Conservation (phyloP, 2,797 vertebrate genomes). For the Antrozous pallidus region DNA sequence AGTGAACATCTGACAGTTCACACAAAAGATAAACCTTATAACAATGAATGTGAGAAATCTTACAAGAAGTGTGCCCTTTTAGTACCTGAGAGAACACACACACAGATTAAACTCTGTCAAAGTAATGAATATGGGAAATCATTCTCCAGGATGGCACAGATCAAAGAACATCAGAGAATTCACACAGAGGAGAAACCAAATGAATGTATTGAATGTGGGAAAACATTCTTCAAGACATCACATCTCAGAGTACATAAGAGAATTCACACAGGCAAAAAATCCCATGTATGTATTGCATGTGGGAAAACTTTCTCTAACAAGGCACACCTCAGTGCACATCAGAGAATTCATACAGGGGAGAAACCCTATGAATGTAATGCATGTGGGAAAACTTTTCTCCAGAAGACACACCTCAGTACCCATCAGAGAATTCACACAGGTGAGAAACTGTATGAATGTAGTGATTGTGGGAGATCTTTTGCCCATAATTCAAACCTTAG, state of each 20-base stretch:
- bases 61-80: background rate
- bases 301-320: slow-evolving; percentile 14
- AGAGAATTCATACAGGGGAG: background rate
- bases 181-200: background rate
- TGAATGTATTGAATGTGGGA: background rate
- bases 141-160: background rate
- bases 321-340: background rate
- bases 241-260: background rate
- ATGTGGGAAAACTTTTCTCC: slow-evolving; percentile 49
- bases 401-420: slow-evolving; percentile 1
- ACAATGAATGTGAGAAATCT: background rate
- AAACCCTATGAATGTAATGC: slow-evolving; percentile 41
- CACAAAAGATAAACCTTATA: background rate
- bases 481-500: slow-evolving; percentile 27
- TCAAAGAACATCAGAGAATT: slow-evolving; percentile 19
- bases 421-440: slow-evolving; percentile 39
- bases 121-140: background rate
- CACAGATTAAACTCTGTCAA: background rate
- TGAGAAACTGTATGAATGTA: slow-evolving; percentile 44
- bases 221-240: background rate
- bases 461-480: slow-evolving; percentile 45
- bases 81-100: background rate
- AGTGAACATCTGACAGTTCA: slow-evolving; percentile 31
- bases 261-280: background rate
- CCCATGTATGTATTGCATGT: background rate